phyloP scores from a whole-genome alignment of 2,888 invertebrate species.

The Orchesellides sinensis region DNA sequence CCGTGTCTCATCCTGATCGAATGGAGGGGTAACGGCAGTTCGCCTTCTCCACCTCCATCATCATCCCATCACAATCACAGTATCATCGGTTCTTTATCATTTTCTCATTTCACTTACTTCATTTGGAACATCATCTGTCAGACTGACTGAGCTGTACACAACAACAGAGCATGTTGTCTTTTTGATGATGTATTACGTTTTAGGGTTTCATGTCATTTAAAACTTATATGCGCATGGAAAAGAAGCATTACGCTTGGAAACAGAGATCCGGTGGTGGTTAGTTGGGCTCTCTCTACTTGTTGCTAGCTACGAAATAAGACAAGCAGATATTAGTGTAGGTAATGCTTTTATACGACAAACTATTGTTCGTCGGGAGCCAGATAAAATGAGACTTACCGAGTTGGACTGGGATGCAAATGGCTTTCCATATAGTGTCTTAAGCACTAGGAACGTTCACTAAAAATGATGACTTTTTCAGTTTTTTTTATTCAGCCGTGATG shows the following conservation, averaged over 20 bases:
- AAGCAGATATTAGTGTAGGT: background rate
- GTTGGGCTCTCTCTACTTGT: constrained; percentile 1
- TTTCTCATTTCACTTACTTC: constrained; percentile 39
- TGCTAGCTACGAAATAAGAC: background rate
- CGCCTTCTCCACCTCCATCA: constrained; percentile 7
- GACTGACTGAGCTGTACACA: constrained; percentile 6
- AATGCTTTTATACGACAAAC: background rate
- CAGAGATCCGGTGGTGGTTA: too few relatives aligned
- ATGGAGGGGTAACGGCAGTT: background rate
- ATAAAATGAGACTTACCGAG: constrained; percentile 11
- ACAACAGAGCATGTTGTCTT: constrained; percentile 8
- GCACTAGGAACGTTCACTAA: background rate
- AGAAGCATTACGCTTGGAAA: too few relatives aligned
- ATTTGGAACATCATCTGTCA: constrained; percentile 50
- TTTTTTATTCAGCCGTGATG: background rate
- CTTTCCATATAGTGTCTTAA: background rate
- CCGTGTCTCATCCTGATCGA: constrained; percentile 24
- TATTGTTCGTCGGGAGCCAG: background rate
- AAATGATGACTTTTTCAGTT: background rate
- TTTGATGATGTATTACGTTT: constrained; percentile 41
- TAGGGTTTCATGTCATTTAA: background rate
- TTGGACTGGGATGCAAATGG: background rate
- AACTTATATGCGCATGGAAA: background rate
- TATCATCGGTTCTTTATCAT: constrained; percentile 28
- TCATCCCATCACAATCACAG: constrained; percentile 18